Conservation (phyloP, 2,888 invertebrate genomes). For the Pollenia griseotomentosa region DNA sequence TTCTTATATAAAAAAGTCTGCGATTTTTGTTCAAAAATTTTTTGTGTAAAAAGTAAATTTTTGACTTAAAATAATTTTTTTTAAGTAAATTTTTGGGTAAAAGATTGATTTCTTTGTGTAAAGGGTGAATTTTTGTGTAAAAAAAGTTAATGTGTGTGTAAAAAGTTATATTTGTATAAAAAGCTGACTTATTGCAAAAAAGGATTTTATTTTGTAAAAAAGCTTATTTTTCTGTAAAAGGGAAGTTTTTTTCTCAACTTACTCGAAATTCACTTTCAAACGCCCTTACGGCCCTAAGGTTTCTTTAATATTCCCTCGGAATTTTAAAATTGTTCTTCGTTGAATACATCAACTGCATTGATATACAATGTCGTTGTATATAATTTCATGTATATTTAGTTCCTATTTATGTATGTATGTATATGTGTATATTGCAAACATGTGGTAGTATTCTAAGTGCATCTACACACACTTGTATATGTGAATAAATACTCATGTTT, state of each 20-base stretch:
- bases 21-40: no score
- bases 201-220: no score
- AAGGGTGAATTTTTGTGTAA: no score
- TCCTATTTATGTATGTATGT: not conserved
- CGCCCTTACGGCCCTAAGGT: not conserved
- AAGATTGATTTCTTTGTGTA: no score
- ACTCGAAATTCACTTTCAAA: not conserved
- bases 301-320: slow-evolving; percentile 30
- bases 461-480: slow-evolving; percentile 6
- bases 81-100: no score
- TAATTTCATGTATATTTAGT: not conserved
- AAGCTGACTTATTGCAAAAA: no score
- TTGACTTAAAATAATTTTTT: no score
- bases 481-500: not conserved
- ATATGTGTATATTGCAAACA: not conserved
- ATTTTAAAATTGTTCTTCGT: slow-evolving; percentile 31
- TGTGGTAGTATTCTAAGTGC: slow-evolving; percentile 46
- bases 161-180: no score
- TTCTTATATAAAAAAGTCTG: no score
- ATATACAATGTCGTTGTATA: slow-evolving; percentile 1
- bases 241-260: not conserved
- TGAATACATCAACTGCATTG: slow-evolving; percentile 46
- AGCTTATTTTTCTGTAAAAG: no score
- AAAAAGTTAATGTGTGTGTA: no score
- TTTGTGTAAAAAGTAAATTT: no score